Conservation (phyloP, 2,797 vertebrate species). For the Xerus rutilus region DNA sequence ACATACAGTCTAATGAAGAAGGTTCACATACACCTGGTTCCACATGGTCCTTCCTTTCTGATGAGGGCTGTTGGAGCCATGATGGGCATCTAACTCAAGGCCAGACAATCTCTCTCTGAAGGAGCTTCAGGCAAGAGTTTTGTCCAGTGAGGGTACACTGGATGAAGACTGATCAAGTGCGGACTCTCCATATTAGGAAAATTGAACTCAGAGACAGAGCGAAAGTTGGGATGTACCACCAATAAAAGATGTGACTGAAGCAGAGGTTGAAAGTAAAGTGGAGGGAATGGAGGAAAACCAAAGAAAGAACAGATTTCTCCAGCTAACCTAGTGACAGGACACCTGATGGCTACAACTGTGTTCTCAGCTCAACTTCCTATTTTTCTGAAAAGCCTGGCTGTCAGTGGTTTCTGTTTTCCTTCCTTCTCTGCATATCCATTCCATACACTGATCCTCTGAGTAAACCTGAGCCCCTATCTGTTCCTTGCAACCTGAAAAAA, state of each 20-base stretch:
- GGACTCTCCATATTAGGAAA: neutral
- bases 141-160: neutral
- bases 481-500: neutral
- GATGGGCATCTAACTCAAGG: neutral
- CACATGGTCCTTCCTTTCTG: neutral
- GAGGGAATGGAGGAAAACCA: neutral
- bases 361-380: neutral
- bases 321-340: neutral
- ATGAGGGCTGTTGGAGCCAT: neutral
- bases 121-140: neutral
- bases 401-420: neutral
- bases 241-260: neutral
- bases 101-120: neutral
- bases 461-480: neutral
- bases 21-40: neutral
- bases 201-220: neutral
- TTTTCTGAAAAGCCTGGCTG: neutral
- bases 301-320: neutral
- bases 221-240: too few species aligned
- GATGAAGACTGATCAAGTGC: accelerated
- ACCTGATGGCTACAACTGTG: neutral
- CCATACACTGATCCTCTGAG: neutral
- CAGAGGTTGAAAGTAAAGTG: neutral
- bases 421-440: neutral
- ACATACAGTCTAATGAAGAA: neutral